Evolutionary conservation across 2,888 invertebrate genomes (phyloP).

Genomic region (Anticlea derivata): DNA sequence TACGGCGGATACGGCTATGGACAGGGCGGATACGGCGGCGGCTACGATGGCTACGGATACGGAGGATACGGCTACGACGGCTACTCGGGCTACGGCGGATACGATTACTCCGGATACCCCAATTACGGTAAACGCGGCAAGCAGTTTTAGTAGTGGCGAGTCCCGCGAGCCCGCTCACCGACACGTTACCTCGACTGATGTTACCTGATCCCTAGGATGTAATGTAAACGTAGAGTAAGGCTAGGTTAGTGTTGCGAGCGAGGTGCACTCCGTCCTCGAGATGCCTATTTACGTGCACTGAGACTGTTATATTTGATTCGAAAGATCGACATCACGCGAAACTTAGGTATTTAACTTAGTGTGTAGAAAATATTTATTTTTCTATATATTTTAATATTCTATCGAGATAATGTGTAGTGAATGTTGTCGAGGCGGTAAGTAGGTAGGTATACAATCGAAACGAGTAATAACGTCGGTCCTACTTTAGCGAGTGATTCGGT

Average conservation of each 20-base stretch:
- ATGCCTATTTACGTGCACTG: constrained; percentile 75
- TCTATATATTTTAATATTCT: constrained; percentile 74
- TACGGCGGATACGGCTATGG: constrained; percentile 89
- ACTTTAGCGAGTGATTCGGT: constrained; percentile 43
- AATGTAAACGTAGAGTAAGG: constrained; percentile 77
- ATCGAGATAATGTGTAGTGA: constrained; percentile 84
- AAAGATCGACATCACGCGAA: constrained; percentile 79
- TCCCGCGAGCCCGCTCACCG: constrained; percentile 74
- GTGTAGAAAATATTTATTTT: constrained; percentile 84
- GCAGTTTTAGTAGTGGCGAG: constrained; percentile 74
- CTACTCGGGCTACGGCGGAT: constrained; percentile 91
- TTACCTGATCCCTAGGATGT: constrained; percentile 81
- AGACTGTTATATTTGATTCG: constrained; percentile 66
- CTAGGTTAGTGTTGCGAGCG: constrained; percentile 67
- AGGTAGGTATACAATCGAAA: constrained; percentile 67
- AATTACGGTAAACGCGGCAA: constrained; percentile 90
- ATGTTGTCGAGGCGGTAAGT: constrained; percentile 75
- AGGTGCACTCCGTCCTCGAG: constrained; percentile 77
- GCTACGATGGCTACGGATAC: constrained; percentile 89
- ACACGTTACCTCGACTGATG: constrained; percentile 84
- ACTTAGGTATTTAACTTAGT: constrained; percentile 81
- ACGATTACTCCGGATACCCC: constrained; percentile 92
- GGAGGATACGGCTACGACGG: constrained; percentile 90
- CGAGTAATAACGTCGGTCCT: constrained; percentile 46
- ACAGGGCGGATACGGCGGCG: constrained; percentile 88